These are phyloP conservation scores for Hydropsyche tenuis DNA, from an alignment of 1,140 invertebrate species.

Conservation along the genomic window DNA sequence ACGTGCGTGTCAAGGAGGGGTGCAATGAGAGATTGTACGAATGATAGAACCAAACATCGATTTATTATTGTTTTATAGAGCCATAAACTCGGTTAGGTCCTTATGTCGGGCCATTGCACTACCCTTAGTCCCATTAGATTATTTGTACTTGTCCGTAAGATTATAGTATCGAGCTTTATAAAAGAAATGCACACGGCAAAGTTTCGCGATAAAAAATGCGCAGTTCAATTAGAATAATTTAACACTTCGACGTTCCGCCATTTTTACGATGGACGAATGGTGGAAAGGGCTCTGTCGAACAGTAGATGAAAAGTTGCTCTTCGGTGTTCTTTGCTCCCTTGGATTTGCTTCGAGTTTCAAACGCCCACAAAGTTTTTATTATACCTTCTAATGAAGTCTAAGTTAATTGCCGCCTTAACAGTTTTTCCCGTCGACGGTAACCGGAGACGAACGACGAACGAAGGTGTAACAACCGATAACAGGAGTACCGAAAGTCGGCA, in stretches of 20 bases:
- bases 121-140: conserved; percentile 16
- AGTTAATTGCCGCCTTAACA: conserved; percentile 50
- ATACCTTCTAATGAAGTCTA: conserved; percentile 50
- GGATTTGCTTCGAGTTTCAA: conserved; percentile 47
- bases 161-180: conserved; percentile 10
- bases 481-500: conserved; percentile 15
- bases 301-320: conserved; percentile 26
- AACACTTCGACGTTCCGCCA: conserved; percentile 11
- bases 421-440: conserved; percentile 40
- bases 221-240: conserved; percentile 5
- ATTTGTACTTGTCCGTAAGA: conserved; percentile 22
- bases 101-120: neutral
- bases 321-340: conserved; percentile 4
- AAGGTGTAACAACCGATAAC: conserved; percentile 43
- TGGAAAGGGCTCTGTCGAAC: too few species aligned
- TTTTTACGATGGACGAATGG: neutral
- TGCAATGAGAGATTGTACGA: conserved; percentile 31
- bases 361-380: conserved; percentile 46
- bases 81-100: conserved; percentile 31
- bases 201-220: neutral
- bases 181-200: neutral
- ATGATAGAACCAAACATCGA: conserved; percentile 39
- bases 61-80: conserved; percentile 46
- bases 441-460: conserved; percentile 22
- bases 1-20: conserved; percentile 34